Percentiles rank a stretch among this genome's conserved stretches.
Evolutionary conservation across 1,140 invertebrate species (phyloP).

Genomic region (Aricia agestis): DNA sequence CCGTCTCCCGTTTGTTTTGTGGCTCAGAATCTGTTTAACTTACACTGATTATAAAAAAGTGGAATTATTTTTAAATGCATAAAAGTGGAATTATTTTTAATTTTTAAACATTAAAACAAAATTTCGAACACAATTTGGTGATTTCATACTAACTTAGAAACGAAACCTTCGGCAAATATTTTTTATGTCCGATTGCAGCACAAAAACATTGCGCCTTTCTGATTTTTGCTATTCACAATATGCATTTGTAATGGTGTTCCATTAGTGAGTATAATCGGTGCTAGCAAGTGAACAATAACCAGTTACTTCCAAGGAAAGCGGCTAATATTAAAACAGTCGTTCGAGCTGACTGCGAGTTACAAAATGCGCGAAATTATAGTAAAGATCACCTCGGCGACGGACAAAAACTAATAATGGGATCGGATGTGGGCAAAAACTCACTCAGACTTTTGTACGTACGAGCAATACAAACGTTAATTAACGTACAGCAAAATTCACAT

Average conservation of each 20-base stretch:
- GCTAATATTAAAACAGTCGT: not conserved
- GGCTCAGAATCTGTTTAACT: not conserved
- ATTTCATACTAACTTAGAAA: too few relatives aligned
- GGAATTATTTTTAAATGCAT: too few relatives aligned
- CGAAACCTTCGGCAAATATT: not conserved
- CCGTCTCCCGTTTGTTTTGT: not conserved
- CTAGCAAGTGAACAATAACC: not conserved
- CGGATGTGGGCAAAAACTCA: not conserved
- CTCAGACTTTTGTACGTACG: not conserved
- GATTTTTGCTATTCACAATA: not conserved
- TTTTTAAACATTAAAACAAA: too few relatives aligned
- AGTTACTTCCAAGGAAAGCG: not conserved
- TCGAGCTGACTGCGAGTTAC: not conserved
- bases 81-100: not conserved
- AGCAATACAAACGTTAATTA: not conserved
- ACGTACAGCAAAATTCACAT: conserved; percentile 12
- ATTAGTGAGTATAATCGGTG: not conserved
- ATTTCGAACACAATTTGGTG: too few relatives aligned
- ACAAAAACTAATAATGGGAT: not conserved
- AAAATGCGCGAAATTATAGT: not conserved
- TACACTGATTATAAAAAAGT: not conserved
- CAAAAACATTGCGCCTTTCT: not conserved
- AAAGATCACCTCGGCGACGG: not conserved
- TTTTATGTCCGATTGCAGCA: not conserved
- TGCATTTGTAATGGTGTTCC: not conserved